These are phyloP conservation scores for Coelopa frigida DNA, from an alignment of 1,140 invertebrate species.

Conservation along the genomic window DNA sequence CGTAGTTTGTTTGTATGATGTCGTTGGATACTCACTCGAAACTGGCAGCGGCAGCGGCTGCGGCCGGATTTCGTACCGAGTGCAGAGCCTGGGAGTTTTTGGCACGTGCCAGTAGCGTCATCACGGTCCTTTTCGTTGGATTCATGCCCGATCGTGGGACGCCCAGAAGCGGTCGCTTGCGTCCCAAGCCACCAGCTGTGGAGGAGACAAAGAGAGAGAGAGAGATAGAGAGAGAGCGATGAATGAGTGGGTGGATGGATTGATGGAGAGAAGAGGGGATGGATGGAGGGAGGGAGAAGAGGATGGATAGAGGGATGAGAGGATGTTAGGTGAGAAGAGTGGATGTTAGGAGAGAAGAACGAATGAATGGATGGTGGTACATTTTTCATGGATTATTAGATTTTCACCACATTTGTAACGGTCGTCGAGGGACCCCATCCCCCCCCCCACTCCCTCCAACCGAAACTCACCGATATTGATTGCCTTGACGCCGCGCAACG, in stretches of 20 bases:
- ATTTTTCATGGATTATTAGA: too few relatives aligned
- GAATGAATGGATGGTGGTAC: conserved; percentile 1
- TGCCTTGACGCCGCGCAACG: conserved; percentile 51
- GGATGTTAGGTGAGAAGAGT: not conserved
- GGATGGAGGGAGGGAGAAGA: not conserved
- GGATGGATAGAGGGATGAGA: not conserved
- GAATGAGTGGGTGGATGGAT: not conserved
- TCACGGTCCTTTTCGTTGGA: conserved; percentile 69
- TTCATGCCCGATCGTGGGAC: conserved; percentile 61
- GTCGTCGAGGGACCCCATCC: too few relatives aligned
- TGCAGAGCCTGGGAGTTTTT: conserved; percentile 65
- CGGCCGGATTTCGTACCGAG: conserved; percentile 40
- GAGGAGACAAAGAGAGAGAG: conserved; percentile 1
- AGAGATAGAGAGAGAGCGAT: not conserved
- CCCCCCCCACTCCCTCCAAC: too few relatives aligned
- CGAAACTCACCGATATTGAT: conserved; percentile 48
- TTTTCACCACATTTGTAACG: too few relatives aligned
- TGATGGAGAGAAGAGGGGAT: not conserved
- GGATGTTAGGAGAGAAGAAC: not conserved
- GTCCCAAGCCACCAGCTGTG: conserved; percentile 49
- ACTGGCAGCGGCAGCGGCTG: conserved; percentile 37
- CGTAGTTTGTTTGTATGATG: too few relatives aligned
- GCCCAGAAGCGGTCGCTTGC: conserved; percentile 66
- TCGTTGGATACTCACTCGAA: conserved; percentile 40
- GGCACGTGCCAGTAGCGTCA: conserved; percentile 66